A percentile compares a stretch with the other conserved stretches of the same genome.
Evolutionary conservation across 2,888 invertebrate genomes (phyloP).

Genomic region (Strigamia maritima): DNA sequence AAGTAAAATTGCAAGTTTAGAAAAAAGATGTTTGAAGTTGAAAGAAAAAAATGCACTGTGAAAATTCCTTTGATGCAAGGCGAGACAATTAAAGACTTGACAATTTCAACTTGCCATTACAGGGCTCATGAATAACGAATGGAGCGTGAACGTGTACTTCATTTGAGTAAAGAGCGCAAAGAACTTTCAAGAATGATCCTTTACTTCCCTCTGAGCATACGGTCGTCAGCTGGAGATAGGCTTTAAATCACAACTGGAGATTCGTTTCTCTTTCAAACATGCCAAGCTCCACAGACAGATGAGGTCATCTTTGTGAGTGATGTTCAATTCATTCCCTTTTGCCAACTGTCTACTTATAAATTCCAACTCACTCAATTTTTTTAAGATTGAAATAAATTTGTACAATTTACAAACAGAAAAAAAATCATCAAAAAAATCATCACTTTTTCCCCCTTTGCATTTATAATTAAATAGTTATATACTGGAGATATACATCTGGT

Average conservation of each 20-base stretch:
- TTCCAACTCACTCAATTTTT: conserved; percentile 17
- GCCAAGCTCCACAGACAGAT: neutral
- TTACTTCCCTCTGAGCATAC: conserved; percentile 3
- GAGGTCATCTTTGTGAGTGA: conserved; percentile 22
- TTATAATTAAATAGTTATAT: neutral
- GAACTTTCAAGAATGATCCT: conserved; percentile 1
- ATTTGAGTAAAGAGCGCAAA: conserved; percentile 9
- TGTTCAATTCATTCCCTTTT: conserved; percentile 16
- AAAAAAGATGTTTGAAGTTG: neutral
- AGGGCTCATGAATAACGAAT: conserved; percentile 31
- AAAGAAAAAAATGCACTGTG: neutral
- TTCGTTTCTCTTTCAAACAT: conserved; percentile 22
- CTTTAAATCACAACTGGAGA: conserved; percentile 27
- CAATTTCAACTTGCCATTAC: conserved; percentile 25
- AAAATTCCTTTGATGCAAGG: conserved; percentile 21
- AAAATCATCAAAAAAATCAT: neutral
- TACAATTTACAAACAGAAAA: neutral
- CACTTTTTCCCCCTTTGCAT: too few relatives aligned
- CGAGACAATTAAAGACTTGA: conserved; percentile 30
- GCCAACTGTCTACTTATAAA: conserved; percentile 30
- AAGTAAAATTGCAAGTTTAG: neutral
- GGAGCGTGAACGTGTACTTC: conserved; percentile 22
- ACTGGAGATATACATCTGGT: too few relatives aligned
- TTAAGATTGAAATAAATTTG: neutral
- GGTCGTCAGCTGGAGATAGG: conserved; percentile 25